Evolutionary conservation across 2,888 invertebrate species (phyloP), one percentile per base, ranked within the genome.

Genomic region (Hololepta plana): DNA sequence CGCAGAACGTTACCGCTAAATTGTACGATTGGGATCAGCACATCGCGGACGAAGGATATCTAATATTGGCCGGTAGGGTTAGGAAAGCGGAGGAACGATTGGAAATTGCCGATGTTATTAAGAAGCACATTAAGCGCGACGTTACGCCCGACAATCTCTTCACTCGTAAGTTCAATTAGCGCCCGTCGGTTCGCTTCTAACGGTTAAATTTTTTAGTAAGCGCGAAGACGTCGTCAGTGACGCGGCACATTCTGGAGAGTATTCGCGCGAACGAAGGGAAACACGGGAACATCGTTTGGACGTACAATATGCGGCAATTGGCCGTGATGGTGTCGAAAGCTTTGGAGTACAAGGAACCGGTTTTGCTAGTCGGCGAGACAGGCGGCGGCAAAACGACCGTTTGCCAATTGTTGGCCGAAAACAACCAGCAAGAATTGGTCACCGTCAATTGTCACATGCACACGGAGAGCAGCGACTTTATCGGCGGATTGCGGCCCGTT

Each of bases 401-500:
- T 3, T 93, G 91, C 41, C 88, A 96, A 58, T 60, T 93, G 10
- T 62, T 87, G 26, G 77, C 91, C 4, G 63, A 69, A 14, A 59
- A 80, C 27, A 67, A 63, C 32, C 52, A 60, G 2, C 71, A 71
- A 27, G 55, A 68, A 27, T 59, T 96, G 19, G 62, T 75, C 28
- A 72, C 82, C 19, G 72, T 96, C 2, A 99, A 96, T 55, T 99
- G 98, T 55, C 98, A 99, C 46, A 87, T 96, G 79, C 88, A 98
- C 46, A 91, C 95, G 1, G 99, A 99, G 55, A 88, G 93, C 37
- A 79, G 95, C 0, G 98, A 99, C 53, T 96, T 98, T n/a, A 61
- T 99, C 10, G 98, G 99, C 20, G 88, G 93, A 10, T 59, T 99
- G 5, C 61, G 98, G 36, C 98, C 98, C 1, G 81, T 85, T 4